Base-by-base conservation (phyloP, 1,140 invertebrate species). In the Scylla paramamosain region DNA sequence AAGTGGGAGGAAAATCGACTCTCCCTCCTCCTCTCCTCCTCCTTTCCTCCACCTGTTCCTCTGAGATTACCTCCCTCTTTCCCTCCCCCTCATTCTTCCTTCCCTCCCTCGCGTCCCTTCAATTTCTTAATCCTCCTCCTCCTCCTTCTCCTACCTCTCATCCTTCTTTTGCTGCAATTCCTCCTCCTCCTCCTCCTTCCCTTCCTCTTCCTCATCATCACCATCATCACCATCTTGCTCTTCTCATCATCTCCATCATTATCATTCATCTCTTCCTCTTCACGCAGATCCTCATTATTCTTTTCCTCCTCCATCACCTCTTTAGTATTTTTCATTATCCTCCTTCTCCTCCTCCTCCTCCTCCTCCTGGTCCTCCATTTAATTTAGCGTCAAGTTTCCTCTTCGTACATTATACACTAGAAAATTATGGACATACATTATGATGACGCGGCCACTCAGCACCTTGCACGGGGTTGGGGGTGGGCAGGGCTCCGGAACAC, bases 311-410 rank as follows among this genome's bases (percentile, higher is more conserved):
- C 67, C 67, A 12, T 59, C 52, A 20, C 52, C 52, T 59, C 52
- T 20, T 59, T 59, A 0, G 12, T 59, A 12, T 20, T 59, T n/a
- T 77, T 77, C 67, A 0, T 77, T 77, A 2, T 77, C n/a, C 67
- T n/a, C 67, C 67, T 77, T n/a, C 67, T 77, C 67, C 67, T 77
- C 67, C 67, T 77, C n/a, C n/a, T 77, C 67, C 20, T 77, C 67
- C 67, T 77, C 67, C 67, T 77, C 67, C 67, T 77, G 7, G 0
- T 77, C 25, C 20, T n/a, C 67, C n/a, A 20, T 77, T 77, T 77
- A 20, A 77, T n/a, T 77, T 77, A 20, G 12, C 25, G 2, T 7
- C 20, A n/a, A 12, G 67, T n/a, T 77, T 7, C 67, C n/a, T 0
- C 20, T 77, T 77, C 6, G 1, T n/a, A 77, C 20, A n/a, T 77